Evolutionary conservation across 1,140 invertebrate species (phyloP), one percentile per base, ranked within the genome.

Genomic region (Coelopa frigida): DNA sequence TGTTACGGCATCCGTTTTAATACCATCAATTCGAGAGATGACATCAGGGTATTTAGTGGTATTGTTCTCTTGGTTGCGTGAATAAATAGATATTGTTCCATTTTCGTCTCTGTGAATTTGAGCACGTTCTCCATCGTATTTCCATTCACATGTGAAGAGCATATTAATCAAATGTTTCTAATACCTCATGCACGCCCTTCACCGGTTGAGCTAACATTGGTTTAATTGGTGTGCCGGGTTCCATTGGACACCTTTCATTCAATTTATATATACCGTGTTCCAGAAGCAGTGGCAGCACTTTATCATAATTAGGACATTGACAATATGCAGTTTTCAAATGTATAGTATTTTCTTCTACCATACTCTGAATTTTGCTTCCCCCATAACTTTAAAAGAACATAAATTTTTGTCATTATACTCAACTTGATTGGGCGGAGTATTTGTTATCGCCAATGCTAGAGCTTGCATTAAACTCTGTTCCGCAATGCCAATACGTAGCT

Each of bases 121-220:
- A 4, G 94, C 96, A 62, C 97, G 74, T 76, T 99, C 97, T 4
- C 97, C 97, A 72, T 99, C 97, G 70, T 99, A 99, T 71, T 99
- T 99, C 80, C 85, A 99, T 76, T 99, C 97, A 69, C 95, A 99
- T 3, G 95, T 98, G 61, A 99, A 99, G 59, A 88, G 84, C 54
- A 87, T 73, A 22, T 84, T n/a, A 81, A 48, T 96, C 93, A 72
- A 99, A 99, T 44, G 93, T 76, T 39, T 83, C 78, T 4, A 99
- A 70, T 12, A 99, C 89, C 72, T 99, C 94, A 43, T 80, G 76
- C 3, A 92, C 82, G 3, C 93, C 93, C 71, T 91, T 93, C 0
- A 95, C 95, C 11, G 97, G 96, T 72, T 98, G 94, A 3, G 96
- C 97, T 52, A 99, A 77, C 97, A 99, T 99, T 7, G 97, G 97